Evolutionary conservation across 2,888 invertebrate genomes (phyloP), one percentile per base, ranked within the genome.

Genomic region (Electrophaes corylata): DNA sequence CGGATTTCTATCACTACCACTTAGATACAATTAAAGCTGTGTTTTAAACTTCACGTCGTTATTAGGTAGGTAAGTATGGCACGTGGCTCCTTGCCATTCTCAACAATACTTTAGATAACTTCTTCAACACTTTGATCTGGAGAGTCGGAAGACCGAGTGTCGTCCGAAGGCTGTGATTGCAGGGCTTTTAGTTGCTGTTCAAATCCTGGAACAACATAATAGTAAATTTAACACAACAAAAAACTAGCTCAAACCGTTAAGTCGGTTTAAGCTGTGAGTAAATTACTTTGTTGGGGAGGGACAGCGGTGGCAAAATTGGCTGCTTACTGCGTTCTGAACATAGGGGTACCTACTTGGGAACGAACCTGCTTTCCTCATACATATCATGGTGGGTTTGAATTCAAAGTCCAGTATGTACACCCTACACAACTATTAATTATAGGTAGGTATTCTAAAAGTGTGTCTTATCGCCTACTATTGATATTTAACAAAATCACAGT

Each of bases 71-170:
- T 35, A 35, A 5, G 4, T 12, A 16, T 37, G 37, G 37, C 10
- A 37, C 37, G 1, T 10, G 37, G 6, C 16, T 8, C 16, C 6
- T 8, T 35, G 14, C 3, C 16, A n/a, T 31, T 31, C 2, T 16
- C 3, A 14, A 52, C 47, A 58, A 57, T 4, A 31, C 26, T 29
- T 72, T 75, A 91, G 19, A 90, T 83, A 35, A 80, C 73, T 84
- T 91, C 91, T 79, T 91, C 91, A 51, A 91, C 84, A 64, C 90
- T 91, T 62, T 86, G 90, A 59, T 91, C 91, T 10, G 85, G 79
- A 4, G 91, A 90, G 33, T 86, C 88, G 1, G 83, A 77, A 16
- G 82, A 76, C 18, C 65, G 67, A 14, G 67, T 70, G n/a, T 84
- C 82, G 37, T 85, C 84, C 29, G 77, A 74, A 20, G 84, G 72